phyloP scores from a whole-genome alignment of 64 coral and sea anemone genomes.

The Cladopsammia gracilis region DNA sequence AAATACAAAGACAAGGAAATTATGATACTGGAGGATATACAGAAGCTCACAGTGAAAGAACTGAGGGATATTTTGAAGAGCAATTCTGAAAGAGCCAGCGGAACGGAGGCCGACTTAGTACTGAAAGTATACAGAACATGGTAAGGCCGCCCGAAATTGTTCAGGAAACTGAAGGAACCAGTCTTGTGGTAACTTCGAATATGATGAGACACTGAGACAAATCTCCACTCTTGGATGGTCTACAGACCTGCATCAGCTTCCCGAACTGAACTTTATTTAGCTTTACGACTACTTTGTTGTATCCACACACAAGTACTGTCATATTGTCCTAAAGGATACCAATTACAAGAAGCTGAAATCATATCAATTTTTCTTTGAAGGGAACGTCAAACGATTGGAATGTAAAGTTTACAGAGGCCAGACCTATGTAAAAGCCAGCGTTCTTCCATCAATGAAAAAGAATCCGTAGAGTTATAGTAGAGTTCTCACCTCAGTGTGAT shows the following conservation, averaged over 20 bases:
- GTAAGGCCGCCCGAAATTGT: not conserved
- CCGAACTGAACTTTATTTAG: slow-evolving; percentile 65
- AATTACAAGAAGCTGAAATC: slow-evolving; percentile 75
- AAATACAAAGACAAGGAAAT: slow-evolving; percentile 13
- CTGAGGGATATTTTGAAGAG: slow-evolving; percentile 3
- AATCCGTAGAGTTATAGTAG: slow-evolving; percentile 54
- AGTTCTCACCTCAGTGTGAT: slow-evolving; percentile 19
- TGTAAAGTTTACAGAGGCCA: slow-evolving; percentile 19
- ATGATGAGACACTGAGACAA: not conserved
- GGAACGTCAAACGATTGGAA: slow-evolving; percentile 59
- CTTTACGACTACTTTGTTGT: slow-evolving; percentile 79
- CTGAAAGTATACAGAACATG: not conserved
- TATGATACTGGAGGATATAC: not conserved
- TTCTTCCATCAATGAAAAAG: slow-evolving; percentile 74
- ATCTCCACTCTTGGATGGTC: slow-evolving; percentile 60
- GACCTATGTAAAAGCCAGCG: slow-evolving; percentile 66
- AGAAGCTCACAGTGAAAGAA: not conserved
- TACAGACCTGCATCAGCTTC: slow-evolving; percentile 62
- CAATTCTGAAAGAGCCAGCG: not conserved
- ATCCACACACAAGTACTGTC: slow-evolving; percentile 51
- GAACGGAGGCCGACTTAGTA: not conserved
- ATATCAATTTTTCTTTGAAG: slow-evolving; percentile 78
- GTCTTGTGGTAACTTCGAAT: not conserved
- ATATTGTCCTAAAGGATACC: slow-evolving; percentile 45
- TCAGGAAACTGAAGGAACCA: not conserved